Base-by-base conservation (phyloP, 2,888 invertebrate species). In the Frankliniella fusca region DNA sequence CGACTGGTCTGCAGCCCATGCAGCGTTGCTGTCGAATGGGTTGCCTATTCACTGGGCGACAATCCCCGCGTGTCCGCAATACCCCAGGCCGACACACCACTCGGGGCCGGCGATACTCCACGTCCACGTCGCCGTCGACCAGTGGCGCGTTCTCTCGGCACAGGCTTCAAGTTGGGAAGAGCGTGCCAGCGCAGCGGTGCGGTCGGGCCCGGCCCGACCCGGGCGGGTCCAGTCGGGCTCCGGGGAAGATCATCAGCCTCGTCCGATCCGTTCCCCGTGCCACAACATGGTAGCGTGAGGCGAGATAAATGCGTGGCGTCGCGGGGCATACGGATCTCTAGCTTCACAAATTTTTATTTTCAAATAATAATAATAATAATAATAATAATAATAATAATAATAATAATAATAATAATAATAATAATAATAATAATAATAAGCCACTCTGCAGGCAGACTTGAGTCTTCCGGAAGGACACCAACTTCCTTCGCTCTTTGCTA, bases 91-190 rank as follows among this genome's bases (percentile, higher is more conserved):
- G 23, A 23, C 10, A 23, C 50, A 81, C 54, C 20, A 80, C 61
- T 28, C 80, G 65, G 79, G 81, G 70, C 81, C 82, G 54, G 79
- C 80, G 38, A 82, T 82, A 81, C 82, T 81, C 81, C 82, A 81
- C 20, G 82, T 79, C 9, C 49, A 7, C n/a, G 54, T 38, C 38
- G 3, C 65, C 23, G 27, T 18, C 81, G 38, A 27, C 80, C 61
- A 81, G 76, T 81, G 80, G 70, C 80, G 83, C 81, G 38, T 49
- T 80, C 49, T 81, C 28, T 28, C 28, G 82, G 82, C 81, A n/a
- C 48, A 80, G 38, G 80, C 50, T 23, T 54, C 48, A 48, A 23
- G 83, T 80, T 48, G 81, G 80, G 70, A 82, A 81, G 81, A 80
- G 81, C 65, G 79, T 49, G 81, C 81, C 27, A 23, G 81, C 48